Conservation (phyloP, 37 sponge, comb jelly and placozoan species). For the Eunapius fragilis region DNA sequence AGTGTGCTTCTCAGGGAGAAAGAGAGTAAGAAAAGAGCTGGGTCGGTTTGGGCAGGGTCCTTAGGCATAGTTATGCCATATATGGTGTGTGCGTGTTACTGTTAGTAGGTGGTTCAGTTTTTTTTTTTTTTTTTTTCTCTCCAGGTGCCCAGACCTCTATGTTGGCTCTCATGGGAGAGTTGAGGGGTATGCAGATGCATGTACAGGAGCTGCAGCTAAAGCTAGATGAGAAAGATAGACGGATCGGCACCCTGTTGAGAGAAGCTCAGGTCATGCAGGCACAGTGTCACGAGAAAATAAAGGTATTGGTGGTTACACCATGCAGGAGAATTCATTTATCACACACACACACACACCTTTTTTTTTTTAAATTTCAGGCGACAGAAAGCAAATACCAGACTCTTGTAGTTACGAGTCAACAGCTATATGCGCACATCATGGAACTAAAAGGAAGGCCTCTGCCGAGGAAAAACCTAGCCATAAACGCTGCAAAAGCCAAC, state of each 20-base stretch:
- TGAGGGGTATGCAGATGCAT: background rate
- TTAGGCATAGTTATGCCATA: background rate
- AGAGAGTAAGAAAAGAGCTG: background rate
- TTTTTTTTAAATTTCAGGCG: slow-evolving; percentile 28
- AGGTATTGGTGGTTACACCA: no score
- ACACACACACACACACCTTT: no score
- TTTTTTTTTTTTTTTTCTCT: background rate
- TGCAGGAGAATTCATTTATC: no score
- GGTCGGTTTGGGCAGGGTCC: no score
- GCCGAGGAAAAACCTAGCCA: slow-evolving; percentile 10
- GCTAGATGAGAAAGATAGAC: background rate
- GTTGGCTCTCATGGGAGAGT: background rate
- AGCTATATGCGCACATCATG: slow-evolving; percentile 54
- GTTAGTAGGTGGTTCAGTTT: background rate
- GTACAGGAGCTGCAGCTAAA: slow-evolving; percentile 15
- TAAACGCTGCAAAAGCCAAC: slow-evolving; percentile 37
- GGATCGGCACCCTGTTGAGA: slow-evolving; percentile 8
- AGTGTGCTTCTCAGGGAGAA: background rate
- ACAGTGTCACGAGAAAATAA: slow-evolving; percentile 20
- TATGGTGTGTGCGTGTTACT: background rate
- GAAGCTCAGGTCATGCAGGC: background rate
- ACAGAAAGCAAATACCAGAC: slow-evolving; percentile 56
- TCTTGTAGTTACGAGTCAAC: slow-evolving; percentile 39
- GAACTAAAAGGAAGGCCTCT: slow-evolving; percentile 40
- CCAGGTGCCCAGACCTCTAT: background rate